These are phyloP conservation scores for Drosophila setosimentum DNA, from an alignment of 2,888 invertebrate genomes.

Conservation along the genomic window DNA sequence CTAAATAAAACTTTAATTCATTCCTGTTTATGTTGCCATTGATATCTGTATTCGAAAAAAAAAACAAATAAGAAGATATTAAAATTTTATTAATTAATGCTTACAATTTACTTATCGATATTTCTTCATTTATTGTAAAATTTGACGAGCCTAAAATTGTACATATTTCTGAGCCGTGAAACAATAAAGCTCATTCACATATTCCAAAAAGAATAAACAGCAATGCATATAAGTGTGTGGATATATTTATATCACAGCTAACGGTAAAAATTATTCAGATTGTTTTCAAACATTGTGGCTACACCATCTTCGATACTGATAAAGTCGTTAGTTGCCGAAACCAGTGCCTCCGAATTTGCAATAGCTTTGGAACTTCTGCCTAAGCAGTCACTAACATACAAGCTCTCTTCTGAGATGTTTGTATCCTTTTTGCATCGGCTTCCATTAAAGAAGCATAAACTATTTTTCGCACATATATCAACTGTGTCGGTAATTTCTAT, in stretches of 20 bases:
- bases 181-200: not conserved
- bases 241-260: slow-evolving; percentile 2
- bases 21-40: not conserved
- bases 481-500: slow-evolving; percentile 42
- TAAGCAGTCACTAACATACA: slow-evolving; percentile 53
- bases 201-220: slow-evolving; percentile 32
- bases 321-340: slow-evolving; percentile 47
- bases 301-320: slow-evolving; percentile 55
- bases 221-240: slow-evolving; percentile 50
- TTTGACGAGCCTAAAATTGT: not conserved
- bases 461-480: slow-evolving; percentile 55
- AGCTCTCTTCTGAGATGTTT: slow-evolving; percentile 28
- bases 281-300: slow-evolving; percentile 54
- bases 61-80: not conserved
- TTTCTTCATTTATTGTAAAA: not conserved
- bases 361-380: slow-evolving; percentile 48
- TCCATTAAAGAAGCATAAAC: slow-evolving; percentile 56
- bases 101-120: not conserved
- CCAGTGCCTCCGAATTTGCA: slow-evolving; percentile 39
- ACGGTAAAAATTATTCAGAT: slow-evolving; percentile 41
- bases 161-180: not conserved
- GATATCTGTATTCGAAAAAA: not conserved
- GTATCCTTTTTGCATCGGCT: slow-evolving; percentile 49
- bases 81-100: not conserved
- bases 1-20: not conserved